phyloP scores from a whole-genome alignment of 2,888 invertebrate species.

The Himalopsyche japonica region DNA sequence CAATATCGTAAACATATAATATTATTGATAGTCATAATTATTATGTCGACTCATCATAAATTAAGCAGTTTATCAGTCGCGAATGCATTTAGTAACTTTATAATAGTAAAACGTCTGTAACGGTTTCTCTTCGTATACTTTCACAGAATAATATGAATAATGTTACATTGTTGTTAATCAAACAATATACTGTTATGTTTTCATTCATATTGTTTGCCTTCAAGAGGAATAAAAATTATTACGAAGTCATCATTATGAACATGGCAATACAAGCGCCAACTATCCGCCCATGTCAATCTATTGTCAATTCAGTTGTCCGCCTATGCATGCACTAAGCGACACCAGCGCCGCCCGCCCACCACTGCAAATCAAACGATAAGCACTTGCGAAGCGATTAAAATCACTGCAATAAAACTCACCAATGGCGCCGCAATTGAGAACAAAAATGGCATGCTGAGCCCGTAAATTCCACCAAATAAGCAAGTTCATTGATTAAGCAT shows the following conservation, averaged over 20 bases:
- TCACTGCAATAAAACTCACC: background rate
- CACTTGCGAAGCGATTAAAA: background rate
- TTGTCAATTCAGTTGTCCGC: background rate
- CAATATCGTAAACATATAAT: too few relatives aligned
- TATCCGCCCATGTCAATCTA: background rate
- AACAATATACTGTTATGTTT: background rate
- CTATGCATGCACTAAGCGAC: background rate
- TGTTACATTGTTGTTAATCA: background rate
- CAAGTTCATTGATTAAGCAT: too few relatives aligned
- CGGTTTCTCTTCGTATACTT: background rate
- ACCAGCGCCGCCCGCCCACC: background rate
- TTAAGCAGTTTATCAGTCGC: too few relatives aligned
- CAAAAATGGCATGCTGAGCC: too few relatives aligned
- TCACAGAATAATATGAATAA: background rate
- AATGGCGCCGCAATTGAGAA: background rate
- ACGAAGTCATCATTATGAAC: background rate
- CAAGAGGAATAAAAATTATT: background rate
- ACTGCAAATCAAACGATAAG: background rate
- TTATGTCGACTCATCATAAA: too few relatives aligned
- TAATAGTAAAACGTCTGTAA: background rate
- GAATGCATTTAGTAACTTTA: too few relatives aligned
- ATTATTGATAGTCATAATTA: too few relatives aligned
- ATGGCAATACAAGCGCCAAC: background rate
- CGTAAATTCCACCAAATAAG: too few relatives aligned
- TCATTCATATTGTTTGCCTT: background rate